Conservation (phyloP, 2,888 invertebrate species). For the Lordiphosa andalusiaca region DNA sequence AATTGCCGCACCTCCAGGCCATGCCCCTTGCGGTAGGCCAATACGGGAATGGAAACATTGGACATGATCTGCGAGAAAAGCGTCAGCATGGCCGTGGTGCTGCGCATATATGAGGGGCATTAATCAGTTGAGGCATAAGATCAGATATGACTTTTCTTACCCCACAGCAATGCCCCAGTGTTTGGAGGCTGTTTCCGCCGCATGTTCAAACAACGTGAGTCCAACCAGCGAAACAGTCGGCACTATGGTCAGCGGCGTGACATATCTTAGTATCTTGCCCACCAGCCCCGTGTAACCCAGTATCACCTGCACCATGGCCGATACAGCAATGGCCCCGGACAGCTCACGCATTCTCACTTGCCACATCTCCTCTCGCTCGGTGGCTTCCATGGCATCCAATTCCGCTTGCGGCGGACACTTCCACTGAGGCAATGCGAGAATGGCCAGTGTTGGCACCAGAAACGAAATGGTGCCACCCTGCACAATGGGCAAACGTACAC, state of each 20-base stretch:
- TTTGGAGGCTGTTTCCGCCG: conserved; percentile 88
- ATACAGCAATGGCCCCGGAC: conserved; percentile 90
- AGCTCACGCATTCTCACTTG: conserved; percentile 88
- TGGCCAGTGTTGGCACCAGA: conserved; percentile 88
- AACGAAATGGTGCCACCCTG: conserved; percentile 91
- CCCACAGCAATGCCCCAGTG: conserved; percentile 92
- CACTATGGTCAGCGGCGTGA: conserved; percentile 91
- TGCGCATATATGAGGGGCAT: neutral
- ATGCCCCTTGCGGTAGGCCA: conserved; percentile 82
- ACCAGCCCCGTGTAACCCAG: conserved; percentile 88
- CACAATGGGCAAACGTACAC: conserved; percentile 88
- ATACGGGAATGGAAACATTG: conserved; percentile 84
- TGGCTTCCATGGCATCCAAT: conserved; percentile 82
- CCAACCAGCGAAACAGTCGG: conserved; percentile 92
- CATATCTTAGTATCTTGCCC: conserved; percentile 86
- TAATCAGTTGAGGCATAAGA: neutral
- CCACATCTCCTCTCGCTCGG: conserved; percentile 85
- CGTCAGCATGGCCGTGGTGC: conserved; percentile 87
- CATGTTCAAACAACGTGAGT: conserved; percentile 90
- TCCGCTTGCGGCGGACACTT: conserved; percentile 83
- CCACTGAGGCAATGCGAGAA: conserved; percentile 87
- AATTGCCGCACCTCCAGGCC: conserved; percentile 84
- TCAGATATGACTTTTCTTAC: conserved; percentile 81
- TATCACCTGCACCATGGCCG: conserved; percentile 88
- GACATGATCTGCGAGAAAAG: conserved; percentile 90